Evolutionary conservation across 2,113 vertebrate species (phyloP), one percentile per base, ranked within the genome.

Genomic region (Camarhynchus parvulus): DNA sequence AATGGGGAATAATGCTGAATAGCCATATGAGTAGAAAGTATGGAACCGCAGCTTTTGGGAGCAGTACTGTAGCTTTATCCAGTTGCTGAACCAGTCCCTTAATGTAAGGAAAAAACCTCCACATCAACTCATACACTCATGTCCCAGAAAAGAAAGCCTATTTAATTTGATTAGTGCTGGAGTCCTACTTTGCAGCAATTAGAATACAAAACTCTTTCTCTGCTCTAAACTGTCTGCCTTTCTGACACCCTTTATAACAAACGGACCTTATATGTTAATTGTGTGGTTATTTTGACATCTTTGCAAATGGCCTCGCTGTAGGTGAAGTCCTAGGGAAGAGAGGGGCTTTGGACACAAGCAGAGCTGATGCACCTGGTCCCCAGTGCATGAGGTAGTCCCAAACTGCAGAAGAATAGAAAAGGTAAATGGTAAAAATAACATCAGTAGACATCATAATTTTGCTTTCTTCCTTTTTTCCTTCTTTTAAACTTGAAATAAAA

Each of bases 111-210:
- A 88, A 90, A 93, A 82, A 24, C 46, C 58, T 88, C 50, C 16
- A 41, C 63, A 42, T 42, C 62, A 58, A 31, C 72, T 92, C 28
- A 15, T 50, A 28, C 13, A n/a, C 28, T 82, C 19, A n/a, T 20
- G 14, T 76, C 39, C n/a, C 47, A 80, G 55, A 87, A 85, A 39
- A 87, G 46, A 90, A 84, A 92, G 52, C 17, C 72, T 74, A 14
- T 63, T 94, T 74, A n/a, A 59, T 86, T 73, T 80, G 78, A 73
- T 93, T 86, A 86, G 61, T 86, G 33, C 88, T 89, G 49, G 35
- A 87, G 56, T 92, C 53, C 42, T 90, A 17, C 64, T 92, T 95
- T 70, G 33, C 64, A 80, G 77, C 61, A 83, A 92, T 93, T 92
- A 86, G 80, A 89, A 93, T 47, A 94, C 58, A 90, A 63, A 81